Evolutionary conservation across 2,888 invertebrate genomes (phyloP), one percentile per base, ranked within the genome.

Genomic region (Sphinx pinastri): DNA sequence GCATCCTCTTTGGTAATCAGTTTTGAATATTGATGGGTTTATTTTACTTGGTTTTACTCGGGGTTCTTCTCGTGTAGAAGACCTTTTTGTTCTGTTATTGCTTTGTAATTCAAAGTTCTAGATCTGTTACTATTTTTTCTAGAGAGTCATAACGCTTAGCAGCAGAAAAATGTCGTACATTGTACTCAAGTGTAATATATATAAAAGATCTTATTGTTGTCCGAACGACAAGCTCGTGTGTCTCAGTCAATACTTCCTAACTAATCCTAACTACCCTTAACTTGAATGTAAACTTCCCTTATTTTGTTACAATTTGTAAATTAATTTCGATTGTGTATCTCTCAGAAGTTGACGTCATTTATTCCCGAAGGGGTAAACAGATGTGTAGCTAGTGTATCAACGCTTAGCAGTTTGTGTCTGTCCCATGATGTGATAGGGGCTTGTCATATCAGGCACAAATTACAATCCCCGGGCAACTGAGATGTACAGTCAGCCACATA

Each of bases 301-400:
- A 60, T 60, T n/a, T 57, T 60, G 60, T 60, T 47, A 47, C 19
- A 47, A 19, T 16, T 16, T 63, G 63, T 47, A 49, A 63, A 63
- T 63, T 63, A 63, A 47, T 13, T 63, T 63, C 19, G 6, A 13
- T 19, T 47, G 16, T 11, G 19, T 49, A 19, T 12, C 19, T 63
- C 19, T 5, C n/a, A n/a, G n/a, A 16, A 60, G 45, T 45, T 45
- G 12, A 10, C 12, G 57, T 10, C 25, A 1, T 6, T 38, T 16
- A 38, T 11, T 10, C 54, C 1, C 11, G 5, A 8, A 38, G 38
- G 38, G 38, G 0, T 38, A 38, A 8, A 38, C 38, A 38, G 38
- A 38, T 0, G 8, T 38, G 38, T 38, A 38, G 4, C 38, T 7
- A 38, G 38, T 38, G 38, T 4, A 38, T 38, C 38, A 8, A 7